Evolutionary conservation across 2,888 invertebrate genomes (phyloP), one percentile per base, ranked within the genome.

Genomic region (Drosophila limbata): DNA sequence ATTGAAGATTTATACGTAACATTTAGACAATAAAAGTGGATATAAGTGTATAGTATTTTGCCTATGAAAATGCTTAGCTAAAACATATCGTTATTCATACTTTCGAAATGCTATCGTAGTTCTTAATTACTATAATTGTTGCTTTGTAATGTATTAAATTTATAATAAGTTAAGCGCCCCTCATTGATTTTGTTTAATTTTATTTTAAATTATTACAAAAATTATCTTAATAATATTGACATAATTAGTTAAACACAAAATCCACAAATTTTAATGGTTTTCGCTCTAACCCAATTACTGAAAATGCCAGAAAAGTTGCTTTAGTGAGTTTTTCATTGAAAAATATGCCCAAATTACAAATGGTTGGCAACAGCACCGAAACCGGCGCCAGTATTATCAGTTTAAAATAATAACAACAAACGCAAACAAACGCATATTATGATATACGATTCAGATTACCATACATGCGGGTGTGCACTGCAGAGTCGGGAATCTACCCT

Each of bases 331-430:
- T 40, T 64, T 9, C 8, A n/a, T 5, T 13, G 44, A 28, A 42
- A 67, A 67, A 62, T 25, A 63, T 63, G 68, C 50, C 50, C 52
- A 59, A 57, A 47, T 50, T 50, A 42, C 50, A 39, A 15, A 40
- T 19, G 35, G 13, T 19, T n/a, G 31, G 11, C 15, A 40, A 17
- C 11, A 51, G 25, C 50, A 8, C 4, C 35, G n/a, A 31, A 48
- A 17, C 33, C 50, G 17, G 25, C n/a, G 45, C 57, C 68, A 45
- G 69, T 28, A 71, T 61, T 79, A 81, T 84, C 74, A 77, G 73
- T 63, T 65, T 73, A 80, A 85, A 85, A 85, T 79, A 81, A 84
- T 78, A 84, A 84, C 66, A 83, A 68, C 69, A 83, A 83, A 69
- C 25, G 64, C 86, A 69, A 83, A 79, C 67, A 71, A 37, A 47